Percentiles rank a stretch among this genome's conserved stretches.
Conservation (phyloP, 2,888 invertebrate species). For the Plagodis pulveraria region DNA sequence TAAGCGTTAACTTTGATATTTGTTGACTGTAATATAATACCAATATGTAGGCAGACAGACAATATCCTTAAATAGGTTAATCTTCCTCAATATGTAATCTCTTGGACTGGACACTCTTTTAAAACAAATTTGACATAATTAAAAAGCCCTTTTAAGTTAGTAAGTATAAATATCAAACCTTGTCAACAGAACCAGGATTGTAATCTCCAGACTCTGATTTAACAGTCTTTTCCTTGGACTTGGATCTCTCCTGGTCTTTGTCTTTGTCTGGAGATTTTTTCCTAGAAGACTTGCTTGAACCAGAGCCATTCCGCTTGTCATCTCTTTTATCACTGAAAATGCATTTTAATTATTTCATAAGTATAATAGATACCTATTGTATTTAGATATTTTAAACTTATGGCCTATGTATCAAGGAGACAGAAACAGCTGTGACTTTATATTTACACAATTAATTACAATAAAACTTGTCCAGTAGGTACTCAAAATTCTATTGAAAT, state of each 20-base stretch:
- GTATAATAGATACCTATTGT: no score
- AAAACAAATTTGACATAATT: neutral
- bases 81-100: no score
- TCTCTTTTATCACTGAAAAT: constrained; percentile 84
- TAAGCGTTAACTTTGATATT: no score
- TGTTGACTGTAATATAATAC: no score
- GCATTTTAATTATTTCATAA: neutral
- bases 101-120: neutral
- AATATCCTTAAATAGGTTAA: no score
- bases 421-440: no score
- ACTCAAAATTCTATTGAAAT: no score
- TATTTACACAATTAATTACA: no score
- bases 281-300: constrained; percentile 83
- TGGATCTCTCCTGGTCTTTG: constrained; percentile 76
- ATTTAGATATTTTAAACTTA: no score
- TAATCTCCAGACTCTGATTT: constrained; percentile 87
- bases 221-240: constrained; percentile 83
- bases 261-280: constrained; percentile 77
- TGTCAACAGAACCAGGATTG: constrained; percentile 90
- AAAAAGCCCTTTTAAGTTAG: neutral
- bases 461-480: no score
- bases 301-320: constrained; percentile 86
- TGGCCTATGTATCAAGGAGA: no score
- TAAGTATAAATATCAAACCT: constrained; percentile 70
- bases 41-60: no score